Base-by-base conservation (phyloP, 2,797 vertebrate genomes). In the Vespertilio murinus region DNA sequence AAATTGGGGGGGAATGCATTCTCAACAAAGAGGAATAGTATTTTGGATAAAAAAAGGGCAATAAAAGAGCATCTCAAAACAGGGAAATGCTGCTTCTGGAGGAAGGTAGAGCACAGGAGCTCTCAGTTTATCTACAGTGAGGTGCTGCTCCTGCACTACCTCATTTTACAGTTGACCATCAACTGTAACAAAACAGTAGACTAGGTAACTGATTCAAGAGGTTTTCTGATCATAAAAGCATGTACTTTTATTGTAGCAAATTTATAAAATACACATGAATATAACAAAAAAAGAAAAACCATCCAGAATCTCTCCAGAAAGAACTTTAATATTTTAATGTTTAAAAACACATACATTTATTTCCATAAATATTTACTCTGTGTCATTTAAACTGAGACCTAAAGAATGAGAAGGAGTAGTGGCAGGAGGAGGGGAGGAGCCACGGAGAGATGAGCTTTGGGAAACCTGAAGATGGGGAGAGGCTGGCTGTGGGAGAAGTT, bases 221-320 rank as follows among this genome's bases (percentile, higher is more conserved):
- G 33, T 88, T 78, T 81, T 71, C 20, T 56, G 79, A 86, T 75
- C 38, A 78, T 38, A 52, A 42, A 56, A 65, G 22, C n/a, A 67
- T 47, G 17, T 33, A 30, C 13, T 52, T 47, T 80, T 77, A 85
- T 38, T 69, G 16, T 30, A 73, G 47, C 56, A 64, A 73, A 71
- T 67, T 69, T 90, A 67, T 65, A 93, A 92, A 90, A 74, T 22
- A 79, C 23, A 45, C 1, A 0, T 59, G 17, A 17, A 20, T 52
- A 71, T 56, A 30, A 42, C 54, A 81, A 47, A 59, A 92, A 91
- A 74, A 67, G 30, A 40, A 42, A 80, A n/a, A 25, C 23, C 17
- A 8, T n/a, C 28, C 40, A 67, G 79, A 84, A 65, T 80, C 23
- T 42, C 30, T 35, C 28, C 16, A 38, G 64, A 88, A 80, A 90